Evolutionary conservation across 2,113 vertebrate genomes (phyloP).

Genomic region (Colaptes auratus): DNA sequence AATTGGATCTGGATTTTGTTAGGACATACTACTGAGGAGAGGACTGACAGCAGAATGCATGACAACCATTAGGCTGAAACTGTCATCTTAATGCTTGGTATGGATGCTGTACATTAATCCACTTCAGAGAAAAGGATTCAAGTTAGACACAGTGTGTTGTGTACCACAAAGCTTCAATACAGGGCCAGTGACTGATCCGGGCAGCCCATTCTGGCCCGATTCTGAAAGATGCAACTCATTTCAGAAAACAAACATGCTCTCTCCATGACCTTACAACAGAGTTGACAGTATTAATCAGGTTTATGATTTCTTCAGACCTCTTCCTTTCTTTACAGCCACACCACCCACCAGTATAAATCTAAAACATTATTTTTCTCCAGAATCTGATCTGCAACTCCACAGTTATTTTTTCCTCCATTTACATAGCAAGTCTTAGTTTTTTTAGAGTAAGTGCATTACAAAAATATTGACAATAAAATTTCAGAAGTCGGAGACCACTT

Average conservation of each 20-base stretch:
- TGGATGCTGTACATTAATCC: background rate
- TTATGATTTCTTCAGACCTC: background rate
- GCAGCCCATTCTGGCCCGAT: background rate
- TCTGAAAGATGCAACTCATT: background rate
- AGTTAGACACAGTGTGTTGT: fast-evolving
- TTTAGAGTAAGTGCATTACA: background rate
- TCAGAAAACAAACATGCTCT: background rate
- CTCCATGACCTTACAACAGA: background rate
- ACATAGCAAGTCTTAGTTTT: background rate
- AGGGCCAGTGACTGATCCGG: background rate
- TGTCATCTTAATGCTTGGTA: background rate
- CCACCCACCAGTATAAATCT: background rate
- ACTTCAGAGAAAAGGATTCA: background rate
- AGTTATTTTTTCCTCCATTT: background rate
- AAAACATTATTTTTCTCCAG: background rate
- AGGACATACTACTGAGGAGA: background rate
- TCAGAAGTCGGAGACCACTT: background rate
- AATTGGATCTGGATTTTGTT: background rate
- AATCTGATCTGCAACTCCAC: background rate
- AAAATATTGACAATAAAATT: background rate
- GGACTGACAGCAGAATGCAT: background rate
- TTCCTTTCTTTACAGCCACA: background rate
- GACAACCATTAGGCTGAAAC: background rate
- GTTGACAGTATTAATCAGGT: fast-evolving
- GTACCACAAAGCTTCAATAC: background rate